phyloP scores from a whole-genome alignment of 2,797 vertebrate species.

The Micrastur ruficollis region DNA sequence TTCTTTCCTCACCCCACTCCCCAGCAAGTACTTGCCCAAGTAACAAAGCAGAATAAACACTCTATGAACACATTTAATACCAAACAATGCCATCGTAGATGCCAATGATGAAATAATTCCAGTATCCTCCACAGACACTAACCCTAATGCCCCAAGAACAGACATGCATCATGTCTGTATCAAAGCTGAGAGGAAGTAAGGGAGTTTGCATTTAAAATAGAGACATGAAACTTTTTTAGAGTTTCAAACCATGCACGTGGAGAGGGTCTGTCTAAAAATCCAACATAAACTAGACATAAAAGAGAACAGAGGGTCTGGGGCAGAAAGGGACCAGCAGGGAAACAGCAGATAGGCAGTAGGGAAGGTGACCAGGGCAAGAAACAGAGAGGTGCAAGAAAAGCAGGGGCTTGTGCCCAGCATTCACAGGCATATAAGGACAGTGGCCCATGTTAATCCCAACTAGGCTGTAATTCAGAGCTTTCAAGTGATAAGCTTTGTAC shows the following conservation, averaged over 20 bases:
- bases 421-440: too few relatives aligned
- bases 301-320: not conserved
- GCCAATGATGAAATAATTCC: not conserved
- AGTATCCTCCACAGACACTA: not conserved
- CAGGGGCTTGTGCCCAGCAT: not conserved
- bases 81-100: not conserved
- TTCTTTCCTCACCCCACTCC: not conserved
- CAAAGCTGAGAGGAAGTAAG: not conserved
- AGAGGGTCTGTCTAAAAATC: not conserved
- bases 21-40: not conserved
- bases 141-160: not conserved
- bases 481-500: not conserved
- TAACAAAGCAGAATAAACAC: not conserved
- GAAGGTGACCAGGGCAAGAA: not conserved
- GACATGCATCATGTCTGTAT: too few relatives aligned
- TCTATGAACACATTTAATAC: not conserved
- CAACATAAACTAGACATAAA: not conserved
- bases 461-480: not conserved
- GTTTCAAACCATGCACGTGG: not conserved
- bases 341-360: not conserved
- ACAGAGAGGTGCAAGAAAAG: not conserved
- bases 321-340: not conserved
- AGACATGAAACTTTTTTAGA: not conserved
- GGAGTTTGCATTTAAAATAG: not conserved
- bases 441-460: not conserved